Conservation (phyloP, 2,888 invertebrate species). For the Cistogaster globosa region DNA sequence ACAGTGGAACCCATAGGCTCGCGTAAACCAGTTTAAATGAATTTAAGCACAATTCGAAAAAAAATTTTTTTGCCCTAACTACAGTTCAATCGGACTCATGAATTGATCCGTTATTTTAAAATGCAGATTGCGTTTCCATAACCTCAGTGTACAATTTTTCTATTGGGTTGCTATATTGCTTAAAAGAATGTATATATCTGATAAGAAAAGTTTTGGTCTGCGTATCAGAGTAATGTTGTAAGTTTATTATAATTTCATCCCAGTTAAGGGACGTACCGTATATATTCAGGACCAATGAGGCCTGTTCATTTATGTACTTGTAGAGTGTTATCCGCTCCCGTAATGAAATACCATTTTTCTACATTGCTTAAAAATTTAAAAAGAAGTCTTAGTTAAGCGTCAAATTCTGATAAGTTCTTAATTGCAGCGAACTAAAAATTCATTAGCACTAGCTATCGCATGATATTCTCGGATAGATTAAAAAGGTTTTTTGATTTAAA, state of each 20-base stretch:
- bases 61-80: slow-evolving; percentile 63
- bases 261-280: slow-evolving; percentile 44
- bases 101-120: slow-evolving; percentile 69
- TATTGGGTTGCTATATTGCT: too few species aligned
- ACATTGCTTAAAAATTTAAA: not conserved
- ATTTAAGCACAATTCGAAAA: not conserved
- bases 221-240: too few species aligned
- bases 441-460: too few species aligned
- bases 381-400: not conserved
- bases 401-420: not conserved
- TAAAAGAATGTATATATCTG: too few species aligned
- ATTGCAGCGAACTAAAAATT: not conserved
- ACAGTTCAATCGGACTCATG: slow-evolving; percentile 68
- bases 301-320: slow-evolving; percentile 57
- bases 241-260: too few species aligned
- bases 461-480: too few species aligned
- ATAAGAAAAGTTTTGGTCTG: too few species aligned
- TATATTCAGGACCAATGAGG: slow-evolving; percentile 38
- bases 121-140: slow-evolving; percentile 70
- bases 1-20: not conserved
- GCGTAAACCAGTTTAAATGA: too few species aligned
- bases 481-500: too few species aligned
- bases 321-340: not conserved
- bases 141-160: slow-evolving; percentile 68
- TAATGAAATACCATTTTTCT: not conserved